These are phyloP conservation scores for Mionectes olivaceus DNA, from an alignment of 2,797 vertebrate genomes.

Conservation along the genomic window DNA sequence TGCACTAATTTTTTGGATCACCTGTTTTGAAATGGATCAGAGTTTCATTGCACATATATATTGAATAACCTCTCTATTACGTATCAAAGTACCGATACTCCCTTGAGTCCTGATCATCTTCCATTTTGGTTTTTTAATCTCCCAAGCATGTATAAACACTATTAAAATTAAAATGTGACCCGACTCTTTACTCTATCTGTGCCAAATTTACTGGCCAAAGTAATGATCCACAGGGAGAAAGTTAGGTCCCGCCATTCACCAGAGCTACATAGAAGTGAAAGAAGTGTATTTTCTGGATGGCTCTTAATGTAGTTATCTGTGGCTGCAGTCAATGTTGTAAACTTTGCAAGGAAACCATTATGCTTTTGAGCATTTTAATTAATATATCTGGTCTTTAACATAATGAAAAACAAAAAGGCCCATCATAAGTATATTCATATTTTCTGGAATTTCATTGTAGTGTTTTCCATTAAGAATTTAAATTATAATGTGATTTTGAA, in stretches of 20 bases:
- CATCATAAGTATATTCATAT: background rate
- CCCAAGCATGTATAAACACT: background rate
- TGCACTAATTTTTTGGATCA: constrained; percentile 95
- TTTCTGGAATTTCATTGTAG: accelerated
- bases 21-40: constrained; percentile 70
- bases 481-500: background rate
- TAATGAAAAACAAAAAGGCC: background rate
- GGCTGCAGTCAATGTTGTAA: background rate
- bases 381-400: background rate
- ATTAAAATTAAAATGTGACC: background rate
- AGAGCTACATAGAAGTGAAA: background rate
- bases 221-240: background rate
- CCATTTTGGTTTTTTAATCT: background rate
- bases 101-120: background rate
- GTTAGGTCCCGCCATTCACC: background rate
- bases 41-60: background rate
- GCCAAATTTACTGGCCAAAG: background rate
- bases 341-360: accelerated
- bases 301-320: background rate
- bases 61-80: background rate
- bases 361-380: background rate
- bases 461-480: background rate
- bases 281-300: background rate
- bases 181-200: background rate
- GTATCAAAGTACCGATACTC: background rate